Evolutionary conservation across 2,888 invertebrate genomes (phyloP).

Genomic region (Sepiola atlantica): DNA sequence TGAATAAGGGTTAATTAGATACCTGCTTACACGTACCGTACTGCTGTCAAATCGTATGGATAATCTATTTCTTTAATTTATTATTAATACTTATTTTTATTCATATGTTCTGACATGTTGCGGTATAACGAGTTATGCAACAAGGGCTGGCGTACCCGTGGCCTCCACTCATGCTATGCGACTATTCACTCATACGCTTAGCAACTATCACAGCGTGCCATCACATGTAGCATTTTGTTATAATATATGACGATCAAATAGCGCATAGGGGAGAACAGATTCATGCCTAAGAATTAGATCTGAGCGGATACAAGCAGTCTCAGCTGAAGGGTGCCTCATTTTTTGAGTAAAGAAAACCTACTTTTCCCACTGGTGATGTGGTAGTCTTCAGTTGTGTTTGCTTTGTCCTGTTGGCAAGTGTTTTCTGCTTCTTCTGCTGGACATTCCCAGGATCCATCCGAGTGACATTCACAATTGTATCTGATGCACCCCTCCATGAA

Average conservation of each 20-base stretch:
- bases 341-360: background rate
- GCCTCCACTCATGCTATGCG: no score
- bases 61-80: no score
- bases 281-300: background rate
- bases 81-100: no score
- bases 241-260: background rate
- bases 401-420: conserved; percentile 50
- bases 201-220: background rate
- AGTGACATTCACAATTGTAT: conserved; percentile 3
- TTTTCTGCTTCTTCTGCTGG: conserved; percentile 43
- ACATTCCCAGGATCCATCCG: conserved; percentile 41
- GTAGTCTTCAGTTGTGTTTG: background rate
- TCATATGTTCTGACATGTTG: no score
- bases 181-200: no score
- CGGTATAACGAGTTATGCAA: no score
- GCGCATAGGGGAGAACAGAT: background rate
- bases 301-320: background rate
- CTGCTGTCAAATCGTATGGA: no score
- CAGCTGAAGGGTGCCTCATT: background rate
- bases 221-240: background rate
- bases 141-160: no score
- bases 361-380: background rate
- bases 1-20: no score
- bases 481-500: conserved; percentile 36
- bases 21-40: no score